Evolutionary conservation across 2,888 invertebrate genomes (phyloP).

Genomic region (Andrena camellia): DNA sequence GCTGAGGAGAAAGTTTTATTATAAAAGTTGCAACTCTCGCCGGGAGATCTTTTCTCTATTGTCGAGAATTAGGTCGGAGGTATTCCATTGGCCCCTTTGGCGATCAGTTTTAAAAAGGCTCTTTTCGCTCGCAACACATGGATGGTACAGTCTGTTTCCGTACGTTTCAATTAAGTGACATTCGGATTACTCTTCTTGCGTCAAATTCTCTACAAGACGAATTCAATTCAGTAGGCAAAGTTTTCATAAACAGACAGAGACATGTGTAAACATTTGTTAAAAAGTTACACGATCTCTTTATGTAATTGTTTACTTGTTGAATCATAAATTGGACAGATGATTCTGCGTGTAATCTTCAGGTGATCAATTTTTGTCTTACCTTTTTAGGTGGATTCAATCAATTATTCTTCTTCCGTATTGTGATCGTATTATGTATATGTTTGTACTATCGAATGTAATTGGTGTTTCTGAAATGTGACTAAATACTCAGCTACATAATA

Average conservation of each 20-base stretch:
- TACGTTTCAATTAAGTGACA: constrained; percentile 26
- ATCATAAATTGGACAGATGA: too few species aligned
- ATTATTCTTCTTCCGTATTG: too few species aligned
- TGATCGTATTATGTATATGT: too few species aligned
- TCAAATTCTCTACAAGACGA: neutral
- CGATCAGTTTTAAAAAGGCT: constrained; percentile 24
- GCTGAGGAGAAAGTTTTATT: constrained; percentile 68
- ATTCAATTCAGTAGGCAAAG: constrained; percentile 16
- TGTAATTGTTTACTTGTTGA: too few species aligned
- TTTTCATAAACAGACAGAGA: neutral
- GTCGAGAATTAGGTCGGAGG: constrained; percentile 48
- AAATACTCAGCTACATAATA: too few species aligned
- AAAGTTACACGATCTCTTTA: too few species aligned
- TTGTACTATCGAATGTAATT: too few species aligned
- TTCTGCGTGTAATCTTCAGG: too few species aligned
- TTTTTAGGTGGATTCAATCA: too few species aligned
- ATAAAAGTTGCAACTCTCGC: constrained; percentile 66
- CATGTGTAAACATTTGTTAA: too few species aligned
- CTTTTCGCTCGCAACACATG: constrained; percentile 16
- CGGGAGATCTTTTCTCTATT: constrained; percentile 50
- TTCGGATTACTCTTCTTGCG: neutral
- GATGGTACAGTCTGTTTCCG: constrained; percentile 16
- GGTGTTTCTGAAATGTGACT: too few species aligned
- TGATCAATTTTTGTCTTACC: too few species aligned
- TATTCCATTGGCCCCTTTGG: constrained; percentile 28